Conservation (phyloP, 2,113 vertebrate species). For the Myotis yumanensis region DNA sequence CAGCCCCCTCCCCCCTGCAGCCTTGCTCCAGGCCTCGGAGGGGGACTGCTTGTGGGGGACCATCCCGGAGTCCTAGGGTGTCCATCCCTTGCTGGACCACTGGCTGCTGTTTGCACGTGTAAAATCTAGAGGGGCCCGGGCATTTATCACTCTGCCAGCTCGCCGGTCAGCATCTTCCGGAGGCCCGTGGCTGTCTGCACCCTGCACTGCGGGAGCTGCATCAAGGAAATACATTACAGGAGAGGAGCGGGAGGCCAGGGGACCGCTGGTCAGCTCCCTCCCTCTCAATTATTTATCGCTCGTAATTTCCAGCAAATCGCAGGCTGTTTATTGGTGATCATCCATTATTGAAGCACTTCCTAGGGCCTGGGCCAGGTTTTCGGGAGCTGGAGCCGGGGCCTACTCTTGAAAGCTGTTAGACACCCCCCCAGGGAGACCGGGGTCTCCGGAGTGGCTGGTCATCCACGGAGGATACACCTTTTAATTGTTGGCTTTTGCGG, state of each 20-base stretch:
- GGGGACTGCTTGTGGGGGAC: not conserved
- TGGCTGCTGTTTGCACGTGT: not conserved
- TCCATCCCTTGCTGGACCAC: too few relatives aligned
- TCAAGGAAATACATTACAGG: conserved; percentile 87
- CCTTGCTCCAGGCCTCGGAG: rapidly evolving
- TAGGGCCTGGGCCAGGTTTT: conserved; percentile 85
- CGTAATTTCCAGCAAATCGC: conserved; percentile 88
- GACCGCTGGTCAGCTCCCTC: conserved; percentile 79
- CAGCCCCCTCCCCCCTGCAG: not conserved
- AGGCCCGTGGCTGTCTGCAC: conserved; percentile 73
- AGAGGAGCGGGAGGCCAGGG: conserved; percentile 81
- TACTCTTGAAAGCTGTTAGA: conserved; percentile 83
- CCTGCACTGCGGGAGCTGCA: conserved; percentile 78
- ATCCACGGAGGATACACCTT: conserved; percentile 85
- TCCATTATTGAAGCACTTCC: conserved; percentile 88
- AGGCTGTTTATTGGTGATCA: conserved; percentile 87
- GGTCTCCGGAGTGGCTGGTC: conserved; percentile 84
- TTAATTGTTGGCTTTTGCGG: conserved; percentile 89
- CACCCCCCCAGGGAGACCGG: conserved; percentile 72
- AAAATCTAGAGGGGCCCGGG: not conserved
- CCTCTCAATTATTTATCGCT: conserved; percentile 88
- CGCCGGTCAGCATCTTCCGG: conserved; percentile 80
- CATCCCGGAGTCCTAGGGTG: not conserved
- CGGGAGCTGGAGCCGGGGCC: conserved; percentile 79
- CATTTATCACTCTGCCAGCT: conserved; percentile 52